A percentile compares a stretch with the other conserved stretches of the same genome.
Conservation (phyloP, 2,797 vertebrate species). For the Chaetophractus vellerosus region DNA sequence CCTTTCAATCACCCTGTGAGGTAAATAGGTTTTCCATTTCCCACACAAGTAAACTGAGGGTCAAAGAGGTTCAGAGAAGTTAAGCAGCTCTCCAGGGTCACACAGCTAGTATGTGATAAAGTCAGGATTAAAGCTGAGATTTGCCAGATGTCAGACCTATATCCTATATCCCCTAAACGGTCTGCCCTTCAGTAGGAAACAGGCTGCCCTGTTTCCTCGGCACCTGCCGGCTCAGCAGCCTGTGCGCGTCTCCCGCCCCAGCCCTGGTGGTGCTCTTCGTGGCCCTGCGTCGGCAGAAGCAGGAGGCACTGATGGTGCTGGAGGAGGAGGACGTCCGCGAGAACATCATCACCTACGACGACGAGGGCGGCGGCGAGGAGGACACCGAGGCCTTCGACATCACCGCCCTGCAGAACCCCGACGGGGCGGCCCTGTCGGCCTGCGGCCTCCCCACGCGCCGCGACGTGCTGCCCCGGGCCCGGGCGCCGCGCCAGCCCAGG, state of each 20-base stretch:
- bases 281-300: slow-evolving; percentile 92
- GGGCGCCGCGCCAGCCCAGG: slow-evolving; percentile 88
- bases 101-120: background rate
- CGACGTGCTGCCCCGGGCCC: slow-evolving; percentile 94
- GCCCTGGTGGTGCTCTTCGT: slow-evolving; percentile 92
- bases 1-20: background rate
- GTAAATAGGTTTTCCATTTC: background rate
- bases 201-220: background rate
- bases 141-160: background rate
- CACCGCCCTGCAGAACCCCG: slow-evolving; percentile 89
- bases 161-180: background rate
- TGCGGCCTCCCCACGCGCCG: slow-evolving; percentile 89
- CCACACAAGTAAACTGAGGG: background rate
- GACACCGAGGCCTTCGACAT: slow-evolving; percentile 97
- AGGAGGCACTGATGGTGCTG: slow-evolving; percentile 92
- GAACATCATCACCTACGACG: slow-evolving; percentile 94
- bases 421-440: slow-evolving; percentile 86
- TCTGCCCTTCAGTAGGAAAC: background rate
- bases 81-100: background rate
- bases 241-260: slow-evolving; percentile 84
- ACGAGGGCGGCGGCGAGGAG: slow-evolving; percentile 92
- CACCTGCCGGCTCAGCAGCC: slow-evolving; percentile 84
- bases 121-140: background rate
- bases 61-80: background rate
- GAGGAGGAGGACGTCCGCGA: slow-evolving; percentile 92